A percentile compares a stretch with the other conserved stretches of the same genome.
Evolutionary conservation across 2,797 vertebrate genomes (phyloP).

Genomic region (Protosalanx chinensis): DNA sequence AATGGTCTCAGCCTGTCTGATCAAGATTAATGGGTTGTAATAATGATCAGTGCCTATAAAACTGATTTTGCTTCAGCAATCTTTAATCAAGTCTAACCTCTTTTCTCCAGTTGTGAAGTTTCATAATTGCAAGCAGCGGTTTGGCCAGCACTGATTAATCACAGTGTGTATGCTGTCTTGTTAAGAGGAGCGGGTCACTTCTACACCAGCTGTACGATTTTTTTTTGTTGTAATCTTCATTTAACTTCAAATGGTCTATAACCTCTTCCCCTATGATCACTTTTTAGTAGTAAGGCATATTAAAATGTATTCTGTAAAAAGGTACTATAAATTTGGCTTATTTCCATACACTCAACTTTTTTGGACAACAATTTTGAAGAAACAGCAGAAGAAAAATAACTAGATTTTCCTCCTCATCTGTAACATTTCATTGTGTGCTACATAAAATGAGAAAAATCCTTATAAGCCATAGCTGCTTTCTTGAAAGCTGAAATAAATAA

Average conservation of each 20-base stretch:
- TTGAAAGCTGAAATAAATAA: conserved; percentile 39
- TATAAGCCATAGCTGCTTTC: conserved; percentile 6
- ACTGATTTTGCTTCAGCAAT: conserved; percentile 56
- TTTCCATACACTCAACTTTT: not conserved
- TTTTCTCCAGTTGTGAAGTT: conserved; percentile 39
- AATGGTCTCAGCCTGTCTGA: conserved; percentile 60
- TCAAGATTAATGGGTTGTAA: conserved; percentile 72
- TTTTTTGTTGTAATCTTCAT: not conserved
- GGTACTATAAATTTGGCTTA: not conserved
- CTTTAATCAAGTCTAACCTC: conserved; percentile 58
- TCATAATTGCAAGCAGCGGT: conserved; percentile 49
- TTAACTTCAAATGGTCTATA: not conserved
- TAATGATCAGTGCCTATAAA: conserved; percentile 64
- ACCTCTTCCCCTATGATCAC: not conserved
- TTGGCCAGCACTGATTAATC: conserved; percentile 44
- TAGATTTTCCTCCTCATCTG: not conserved
- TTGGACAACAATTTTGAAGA: not conserved
- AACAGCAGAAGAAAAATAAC: not conserved
- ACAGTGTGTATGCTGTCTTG: conserved; percentile 29
- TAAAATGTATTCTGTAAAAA: not conserved
- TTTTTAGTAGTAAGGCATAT: not conserved
- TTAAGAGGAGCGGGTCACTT: conserved; percentile 41
- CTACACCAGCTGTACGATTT: conserved; percentile 35
- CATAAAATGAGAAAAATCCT: conserved; percentile 1
- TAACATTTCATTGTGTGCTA: conserved; percentile 15